Base-by-base conservation (phyloP, 2,888 invertebrate genomes). In the Eupsilia transversa region DNA sequence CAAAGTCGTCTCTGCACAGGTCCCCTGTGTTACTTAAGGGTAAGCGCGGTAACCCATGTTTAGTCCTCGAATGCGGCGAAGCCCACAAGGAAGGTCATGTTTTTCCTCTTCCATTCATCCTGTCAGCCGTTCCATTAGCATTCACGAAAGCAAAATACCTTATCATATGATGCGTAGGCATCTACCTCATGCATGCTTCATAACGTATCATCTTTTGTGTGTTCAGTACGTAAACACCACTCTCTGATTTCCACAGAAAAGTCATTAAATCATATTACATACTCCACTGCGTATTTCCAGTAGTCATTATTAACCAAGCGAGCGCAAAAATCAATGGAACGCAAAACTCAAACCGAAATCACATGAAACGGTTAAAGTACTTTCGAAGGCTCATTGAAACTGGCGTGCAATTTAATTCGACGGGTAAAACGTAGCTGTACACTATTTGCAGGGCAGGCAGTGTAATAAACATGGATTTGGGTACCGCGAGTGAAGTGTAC, bases 401-500 rank as follows among this genome's bases (percentile, higher is more conserved):
- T 65, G 74, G 52, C 74, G 64, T 78, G 68, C 79, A 82, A 72
- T 82, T 74, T 70, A 72, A 81, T 57, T 72, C 59, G 67, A 17
- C 61, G 64, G 60, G 49, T 71, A 71, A 73, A 80, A 68, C 57
- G 20, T 12, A 57, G 41, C 79, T 61, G 52, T 74, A 71, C 63
- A 66, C 60, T 68, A 63, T 79, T 78, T 72, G 71, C 64, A 61
- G 35, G 60, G 64, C 66, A 61, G 63, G 30, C 63, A 72, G 72
- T 69, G 80, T 86, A 89, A 89, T 89, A 88, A 89, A 89, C 87
- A 87, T 80, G 88, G 89, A 88, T 89, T 88, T 86, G 82, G 82
- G 73, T 78, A 72, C 80, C 59, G 82, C 54, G 74, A 77, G 66
- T 83, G 83, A 84, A 85, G 86, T 83, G 74, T 70, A 43, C 85